Evolutionary conservation across 2,113 vertebrate genomes (phyloP).

Genomic region (Ptychochromis oligacanthus): DNA sequence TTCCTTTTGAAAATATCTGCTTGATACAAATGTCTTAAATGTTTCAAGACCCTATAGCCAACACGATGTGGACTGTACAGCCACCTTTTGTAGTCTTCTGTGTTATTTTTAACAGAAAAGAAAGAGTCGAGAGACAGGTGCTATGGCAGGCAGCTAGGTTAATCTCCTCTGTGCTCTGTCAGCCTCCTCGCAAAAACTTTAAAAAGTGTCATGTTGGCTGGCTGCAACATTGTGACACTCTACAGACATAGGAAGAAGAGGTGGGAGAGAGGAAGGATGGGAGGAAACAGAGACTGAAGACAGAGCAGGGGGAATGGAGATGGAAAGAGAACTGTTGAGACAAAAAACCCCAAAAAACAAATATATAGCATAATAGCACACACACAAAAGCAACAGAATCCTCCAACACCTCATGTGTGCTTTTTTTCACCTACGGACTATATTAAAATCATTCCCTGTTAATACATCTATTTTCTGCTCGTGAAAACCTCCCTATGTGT

Average conservation of each 20-base stretch:
- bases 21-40: conserved; percentile 2
- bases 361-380: conserved; percentile 36
- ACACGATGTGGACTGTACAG: neutral
- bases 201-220: conserved; percentile 74
- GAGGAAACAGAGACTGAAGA: conserved; percentile 49
- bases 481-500: conserved; percentile 76
- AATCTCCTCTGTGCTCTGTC: conserved; percentile 71
- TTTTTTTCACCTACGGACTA: conserved; percentile 67
- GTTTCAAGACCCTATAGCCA: conserved; percentile 14
- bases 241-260: conserved; percentile 60
- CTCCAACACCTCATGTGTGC: conserved; percentile 47
- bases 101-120: conserved; percentile 76
- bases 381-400: conserved; percentile 30
- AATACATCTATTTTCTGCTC: conserved; percentile 76
- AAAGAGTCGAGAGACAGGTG: conserved; percentile 66
- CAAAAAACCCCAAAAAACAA: conserved; percentile 17
- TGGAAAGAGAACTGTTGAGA: conserved; percentile 30
- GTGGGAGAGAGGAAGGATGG: conserved; percentile 15
- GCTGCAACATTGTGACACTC: conserved; percentile 68
- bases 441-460: conserved; percentile 75
- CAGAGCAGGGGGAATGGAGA: conserved; percentile 38
- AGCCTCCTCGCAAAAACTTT: conserved; percentile 71
- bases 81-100: conserved; percentile 15
- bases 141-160: conserved; percentile 64
- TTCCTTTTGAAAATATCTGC: neutral